Evolutionary conservation across 2,797 vertebrate species (phyloP), one percentile per base, ranked within the genome.

Genomic region (Ctenopoma multispine): DNA sequence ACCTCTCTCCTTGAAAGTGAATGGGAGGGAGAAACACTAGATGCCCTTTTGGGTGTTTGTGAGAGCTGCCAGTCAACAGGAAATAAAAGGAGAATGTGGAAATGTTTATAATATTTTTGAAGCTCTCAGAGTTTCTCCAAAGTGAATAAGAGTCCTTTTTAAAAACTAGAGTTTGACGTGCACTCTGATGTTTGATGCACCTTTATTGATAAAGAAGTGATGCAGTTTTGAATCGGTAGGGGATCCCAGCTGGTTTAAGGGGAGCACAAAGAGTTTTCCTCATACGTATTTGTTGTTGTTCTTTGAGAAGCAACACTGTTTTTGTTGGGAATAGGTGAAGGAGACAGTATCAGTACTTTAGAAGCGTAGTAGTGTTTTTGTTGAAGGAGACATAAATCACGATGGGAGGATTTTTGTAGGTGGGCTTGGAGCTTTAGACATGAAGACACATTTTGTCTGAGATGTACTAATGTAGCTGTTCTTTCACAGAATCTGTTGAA

Each of bases 1-100:
- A 0, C 66, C 66, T 85, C 43, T 77, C 70, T 73, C 56, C 73
- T 83, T 80, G 51, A 85, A 85, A 82, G 57, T 51, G 69, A 80
- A 60, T 18, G 21, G 41, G 31, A 64, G 40, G 68, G 66, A 65
- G 60, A 65, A 72, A 46, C 38, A 49, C 29, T 43, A 47, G 63
- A 21, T 72, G 69, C 43, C 72, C 79, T 77, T 81, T 75, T 65
- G 24, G 56, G 49, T 72, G 46, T 75, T 67, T 69, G 69, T 49
- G 61, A 62, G 69, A 63, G 72, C 70, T 82, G 70, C 67, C 65
- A 82, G 80, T 63, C 31, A 81, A 0, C 4, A 77, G 70, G 58
- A 77, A 77, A 69, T 49, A 61, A 71, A 53, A 67, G 50, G 20
- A 36, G 41, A 59, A 68, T 27, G 63, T 27, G 63, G 55, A 61